These are phyloP conservation scores for Phenganax subtilis DNA, from an alignment of 92 coral and sea anemone genomes.

Conservation along the genomic window DNA sequence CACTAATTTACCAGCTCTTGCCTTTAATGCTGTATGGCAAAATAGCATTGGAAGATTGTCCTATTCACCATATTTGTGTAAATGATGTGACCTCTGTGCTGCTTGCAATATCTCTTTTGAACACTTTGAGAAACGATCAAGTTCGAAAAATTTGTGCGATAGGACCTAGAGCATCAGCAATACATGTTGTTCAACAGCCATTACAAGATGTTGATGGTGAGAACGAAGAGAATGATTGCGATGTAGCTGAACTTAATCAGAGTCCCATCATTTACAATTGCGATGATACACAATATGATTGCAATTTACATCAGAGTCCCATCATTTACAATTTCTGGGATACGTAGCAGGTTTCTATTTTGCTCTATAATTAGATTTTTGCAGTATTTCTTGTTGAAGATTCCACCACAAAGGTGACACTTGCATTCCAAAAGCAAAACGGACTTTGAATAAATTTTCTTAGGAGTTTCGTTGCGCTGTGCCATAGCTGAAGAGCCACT, in stretches of 20 bases:
- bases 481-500: not conserved
- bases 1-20: not conserved
- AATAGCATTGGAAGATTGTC: too few relatives aligned
- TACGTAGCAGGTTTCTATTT: constrained; percentile 11
- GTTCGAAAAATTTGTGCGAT: not conserved
- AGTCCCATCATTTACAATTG: not conserved
- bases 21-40: not conserved
- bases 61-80: not conserved
- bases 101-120: not conserved
- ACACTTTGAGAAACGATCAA: not conserved
- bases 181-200: constrained; percentile 1
- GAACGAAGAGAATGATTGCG: not conserved
- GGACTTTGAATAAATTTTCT: constrained; percentile 9
- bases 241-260: not conserved
- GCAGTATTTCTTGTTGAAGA: constrained; percentile 15
- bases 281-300: too few relatives aligned
- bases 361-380: not conserved
- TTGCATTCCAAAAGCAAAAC: constrained; percentile 1
- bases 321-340: constrained; percentile 38
- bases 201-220: not conserved
- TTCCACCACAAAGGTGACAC: constrained; percentile 43
- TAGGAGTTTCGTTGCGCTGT: constrained; percentile 25
- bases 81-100: not conserved
- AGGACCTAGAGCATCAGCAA: not conserved
- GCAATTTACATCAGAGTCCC: not conserved